These are phyloP conservation scores for Rhinoderma darwinii DNA, from an alignment of 2,113 vertebrate genomes.

Conservation along the genomic window DNA sequence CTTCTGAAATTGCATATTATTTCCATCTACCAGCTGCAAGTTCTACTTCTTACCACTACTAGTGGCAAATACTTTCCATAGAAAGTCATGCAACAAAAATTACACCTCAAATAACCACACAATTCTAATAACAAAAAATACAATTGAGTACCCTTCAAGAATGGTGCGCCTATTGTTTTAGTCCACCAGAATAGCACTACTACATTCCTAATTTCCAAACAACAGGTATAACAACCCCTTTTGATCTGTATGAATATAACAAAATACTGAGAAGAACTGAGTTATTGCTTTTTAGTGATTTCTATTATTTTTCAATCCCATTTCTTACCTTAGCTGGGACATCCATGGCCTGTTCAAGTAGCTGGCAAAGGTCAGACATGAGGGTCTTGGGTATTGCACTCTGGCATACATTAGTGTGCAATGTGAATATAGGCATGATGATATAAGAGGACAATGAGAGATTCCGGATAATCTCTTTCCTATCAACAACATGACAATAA, in stretches of 20 bases:
- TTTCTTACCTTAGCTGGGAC: slow-evolving; percentile 28
- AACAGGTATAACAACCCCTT: background rate
- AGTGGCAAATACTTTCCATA: too few relatives aligned
- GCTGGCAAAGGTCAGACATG: background rate
- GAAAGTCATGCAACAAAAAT: too few relatives aligned
- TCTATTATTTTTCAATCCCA: background rate
- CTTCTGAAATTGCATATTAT: too few relatives aligned
- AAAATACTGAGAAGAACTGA: background rate
- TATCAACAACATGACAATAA: background rate
- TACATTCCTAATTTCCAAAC: too few relatives aligned
- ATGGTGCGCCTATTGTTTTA: too few relatives aligned
- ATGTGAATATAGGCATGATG: slow-evolving; percentile 21
- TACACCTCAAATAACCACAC: too few relatives aligned
- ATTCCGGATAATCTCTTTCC: background rate
- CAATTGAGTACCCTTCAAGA: too few relatives aligned
- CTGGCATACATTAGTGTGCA: slow-evolving; percentile 31
- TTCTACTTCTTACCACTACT: background rate
- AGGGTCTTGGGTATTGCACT: background rate
- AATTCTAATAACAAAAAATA: too few relatives aligned
- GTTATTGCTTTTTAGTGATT: background rate
- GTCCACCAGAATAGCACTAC: too few relatives aligned
- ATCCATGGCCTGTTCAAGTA: slow-evolving; percentile 9
- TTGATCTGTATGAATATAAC: background rate
- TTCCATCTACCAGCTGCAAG: background rate
- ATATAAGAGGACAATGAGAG: background rate